Evolutionary conservation across 2,113 vertebrate genomes (phyloP).

Genomic region (Phaethon lepturus): DNA sequence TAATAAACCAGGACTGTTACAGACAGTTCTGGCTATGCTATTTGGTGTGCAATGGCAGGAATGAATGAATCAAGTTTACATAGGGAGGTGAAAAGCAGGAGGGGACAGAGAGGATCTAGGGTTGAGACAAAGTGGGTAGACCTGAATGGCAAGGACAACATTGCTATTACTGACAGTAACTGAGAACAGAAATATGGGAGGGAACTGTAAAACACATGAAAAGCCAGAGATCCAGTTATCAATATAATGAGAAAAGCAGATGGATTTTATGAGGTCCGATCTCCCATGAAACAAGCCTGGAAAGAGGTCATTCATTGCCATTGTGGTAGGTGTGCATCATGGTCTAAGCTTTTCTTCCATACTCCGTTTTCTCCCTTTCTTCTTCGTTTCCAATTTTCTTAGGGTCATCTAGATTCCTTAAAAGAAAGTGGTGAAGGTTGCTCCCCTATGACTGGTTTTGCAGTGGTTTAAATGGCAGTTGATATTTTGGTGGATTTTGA

Average conservation of each 20-base stretch:
- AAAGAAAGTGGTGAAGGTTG: background rate
- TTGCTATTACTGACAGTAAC: background rate
- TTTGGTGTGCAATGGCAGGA: background rate
- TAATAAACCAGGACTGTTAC: background rate
- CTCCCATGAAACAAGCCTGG: background rate
- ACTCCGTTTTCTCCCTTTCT: background rate
- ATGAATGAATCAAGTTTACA: background rate
- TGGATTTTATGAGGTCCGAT: background rate
- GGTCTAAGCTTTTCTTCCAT: background rate
- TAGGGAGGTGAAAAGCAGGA: background rate
- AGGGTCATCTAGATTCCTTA: background rate
- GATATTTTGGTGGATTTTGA: rapidly evolving
- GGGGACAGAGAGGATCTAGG: background rate
- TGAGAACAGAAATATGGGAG: background rate
- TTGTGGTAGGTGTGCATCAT: rapidly evolving
- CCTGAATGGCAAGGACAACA: background rate
- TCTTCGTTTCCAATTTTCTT: background rate
- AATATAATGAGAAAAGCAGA: background rate
- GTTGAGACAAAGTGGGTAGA: background rate
- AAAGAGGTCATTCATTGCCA: background rate
- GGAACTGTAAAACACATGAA: background rate
- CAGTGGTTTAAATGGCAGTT: background rate
- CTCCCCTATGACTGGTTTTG: background rate
- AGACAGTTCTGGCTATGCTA: background rate
- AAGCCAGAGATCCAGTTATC: background rate